Percentiles rank a stretch among this genome's conserved stretches.
These are phyloP conservation scores for Tamias sibiricus DNA, from an alignment of 2,113 vertebrate genomes.

Conservation along the genomic window DNA sequence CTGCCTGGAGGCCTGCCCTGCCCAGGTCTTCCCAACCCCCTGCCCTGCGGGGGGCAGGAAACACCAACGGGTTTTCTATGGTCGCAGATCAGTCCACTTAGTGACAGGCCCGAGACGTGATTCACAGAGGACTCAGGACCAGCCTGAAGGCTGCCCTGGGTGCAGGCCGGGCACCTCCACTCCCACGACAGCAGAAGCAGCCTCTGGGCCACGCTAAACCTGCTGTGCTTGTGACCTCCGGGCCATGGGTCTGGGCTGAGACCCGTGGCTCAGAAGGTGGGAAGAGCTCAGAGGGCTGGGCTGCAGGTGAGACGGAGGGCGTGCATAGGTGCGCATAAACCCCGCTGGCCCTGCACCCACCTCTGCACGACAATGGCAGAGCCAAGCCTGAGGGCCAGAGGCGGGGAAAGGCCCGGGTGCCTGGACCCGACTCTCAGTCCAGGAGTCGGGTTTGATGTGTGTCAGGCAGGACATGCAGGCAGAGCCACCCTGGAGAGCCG, in stretches of 20 bases:
- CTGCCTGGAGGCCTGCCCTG: neutral
- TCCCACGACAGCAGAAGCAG: neutral
- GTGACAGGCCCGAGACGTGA: neutral
- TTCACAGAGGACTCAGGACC: neutral
- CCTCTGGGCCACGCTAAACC: neutral
- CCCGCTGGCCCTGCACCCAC: too few species aligned
- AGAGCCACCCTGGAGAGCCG: neutral
- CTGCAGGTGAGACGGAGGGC: too few species aligned
- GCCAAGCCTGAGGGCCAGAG: neutral
- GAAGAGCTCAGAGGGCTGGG: neutral
- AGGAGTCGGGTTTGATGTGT: neutral
- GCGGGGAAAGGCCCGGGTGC: neutral
- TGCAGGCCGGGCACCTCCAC: neutral
- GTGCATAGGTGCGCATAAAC: neutral
- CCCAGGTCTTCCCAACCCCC: neutral
- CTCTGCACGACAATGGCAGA: neutral
- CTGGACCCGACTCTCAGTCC: neutral
- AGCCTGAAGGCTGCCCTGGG: neutral
- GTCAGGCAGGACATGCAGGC: neutral
- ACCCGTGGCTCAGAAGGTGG: too few species aligned
- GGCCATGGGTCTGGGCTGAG: accelerated
- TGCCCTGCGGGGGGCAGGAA: neutral
- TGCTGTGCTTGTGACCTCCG: neutral
- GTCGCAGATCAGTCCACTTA: neutral
- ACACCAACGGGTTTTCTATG: too few species aligned